These are phyloP conservation scores for Isurus oxyrinchus DNA, from an alignment of 2,113 vertebrate species.

Conservation along the genomic window DNA sequence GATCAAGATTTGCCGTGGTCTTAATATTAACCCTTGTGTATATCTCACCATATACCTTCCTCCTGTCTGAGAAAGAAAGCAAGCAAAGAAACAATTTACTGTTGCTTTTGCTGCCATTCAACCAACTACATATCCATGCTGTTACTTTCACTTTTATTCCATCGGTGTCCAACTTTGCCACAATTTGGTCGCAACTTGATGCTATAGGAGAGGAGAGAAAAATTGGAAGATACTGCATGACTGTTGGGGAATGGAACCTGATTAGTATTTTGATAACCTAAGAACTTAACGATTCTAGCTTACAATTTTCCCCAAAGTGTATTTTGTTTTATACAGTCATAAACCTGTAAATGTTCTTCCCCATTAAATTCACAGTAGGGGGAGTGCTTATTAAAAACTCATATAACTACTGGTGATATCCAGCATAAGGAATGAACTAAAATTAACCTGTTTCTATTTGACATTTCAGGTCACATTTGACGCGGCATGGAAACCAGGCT, in stretches of 20 bases:
- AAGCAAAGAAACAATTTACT: no score
- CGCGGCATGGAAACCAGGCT: conserved; percentile 83
- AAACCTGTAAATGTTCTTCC: neutral
- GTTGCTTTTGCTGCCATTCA: neutral
- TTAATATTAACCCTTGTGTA: neutral
- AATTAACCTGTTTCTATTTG: conserved; percentile 36
- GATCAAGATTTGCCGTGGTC: no score
- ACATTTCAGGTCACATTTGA: conserved; percentile 83
- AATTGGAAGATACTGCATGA: neutral
- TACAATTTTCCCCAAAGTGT: neutral
- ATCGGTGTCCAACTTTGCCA: neutral
- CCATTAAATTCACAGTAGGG: neutral
- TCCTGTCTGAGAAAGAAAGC: neutral
- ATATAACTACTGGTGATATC: neutral
- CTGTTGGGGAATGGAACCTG: neutral
- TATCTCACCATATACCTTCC: neutral
- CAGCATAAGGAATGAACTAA: no score
- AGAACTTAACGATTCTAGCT: neutral
- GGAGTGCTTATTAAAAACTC: neutral
- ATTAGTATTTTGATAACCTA: neutral
- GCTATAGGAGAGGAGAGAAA: neutral
- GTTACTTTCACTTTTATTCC: no score
- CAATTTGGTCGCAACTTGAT: neutral
- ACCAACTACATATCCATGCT: neutral
- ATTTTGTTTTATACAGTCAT: no score